phyloP scores from a whole-genome alignment of 2,113 vertebrate genomes.

The Nycticebus coucang region DNA sequence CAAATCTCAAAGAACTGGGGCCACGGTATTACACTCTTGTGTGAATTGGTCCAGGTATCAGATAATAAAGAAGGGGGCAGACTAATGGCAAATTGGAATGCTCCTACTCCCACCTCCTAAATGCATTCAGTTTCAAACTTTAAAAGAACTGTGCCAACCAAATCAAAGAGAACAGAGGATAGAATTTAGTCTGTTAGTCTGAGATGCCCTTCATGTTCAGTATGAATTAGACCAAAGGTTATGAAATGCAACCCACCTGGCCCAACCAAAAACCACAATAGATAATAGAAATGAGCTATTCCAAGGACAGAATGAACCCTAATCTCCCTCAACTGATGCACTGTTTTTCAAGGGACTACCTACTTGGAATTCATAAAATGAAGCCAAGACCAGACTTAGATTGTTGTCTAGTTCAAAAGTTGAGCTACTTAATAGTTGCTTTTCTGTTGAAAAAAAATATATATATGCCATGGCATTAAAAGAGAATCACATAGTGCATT shows the following conservation, averaged over 20 bases:
- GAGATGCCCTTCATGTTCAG: background rate
- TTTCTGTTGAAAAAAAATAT: slow-evolving; percentile 45
- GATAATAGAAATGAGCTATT: background rate
- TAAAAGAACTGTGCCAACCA: background rate
- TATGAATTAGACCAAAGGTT: background rate
- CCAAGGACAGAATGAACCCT: background rate
- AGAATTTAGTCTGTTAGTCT: background rate
- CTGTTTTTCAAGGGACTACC: background rate
- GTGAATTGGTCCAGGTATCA: background rate
- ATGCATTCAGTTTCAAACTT: background rate
- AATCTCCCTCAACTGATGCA: background rate
- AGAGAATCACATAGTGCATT: background rate
- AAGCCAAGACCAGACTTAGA: background rate
- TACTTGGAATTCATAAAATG: background rate
- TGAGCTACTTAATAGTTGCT: slow-evolving; percentile 25
- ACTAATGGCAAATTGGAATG: background rate
- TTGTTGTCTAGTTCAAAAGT: slow-evolving; percentile 54
- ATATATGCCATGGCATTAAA: slow-evolving; percentile 45
- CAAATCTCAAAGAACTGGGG: background rate
- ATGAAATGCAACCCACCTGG: background rate
- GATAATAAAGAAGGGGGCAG: background rate
- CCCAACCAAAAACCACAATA: background rate
- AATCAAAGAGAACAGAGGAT: background rate
- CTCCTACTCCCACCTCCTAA: background rate
- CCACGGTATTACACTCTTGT: background rate